Evolutionary conservation across 2,797 vertebrate species (phyloP).

Genomic region (Scomberomorus guttatus): DNA sequence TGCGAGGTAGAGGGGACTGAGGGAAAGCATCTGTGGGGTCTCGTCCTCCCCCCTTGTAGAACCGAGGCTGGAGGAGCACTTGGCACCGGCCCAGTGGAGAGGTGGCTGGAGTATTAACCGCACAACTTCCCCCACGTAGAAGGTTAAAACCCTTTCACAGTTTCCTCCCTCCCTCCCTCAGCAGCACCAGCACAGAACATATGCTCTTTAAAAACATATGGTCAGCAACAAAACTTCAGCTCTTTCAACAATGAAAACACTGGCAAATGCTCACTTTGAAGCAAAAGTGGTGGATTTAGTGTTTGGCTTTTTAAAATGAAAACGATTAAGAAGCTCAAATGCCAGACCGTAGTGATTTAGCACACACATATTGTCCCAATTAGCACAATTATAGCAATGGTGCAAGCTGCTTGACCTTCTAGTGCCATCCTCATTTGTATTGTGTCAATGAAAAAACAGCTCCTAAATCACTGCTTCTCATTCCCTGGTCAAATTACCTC

Average conservation of each 20-base stretch:
- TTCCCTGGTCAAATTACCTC: conserved; percentile 42
- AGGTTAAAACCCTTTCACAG: conserved; percentile 77
- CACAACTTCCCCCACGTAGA: conserved; percentile 69
- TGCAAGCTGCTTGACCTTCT: conserved; percentile 83
- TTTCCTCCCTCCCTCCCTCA: conserved; percentile 44
- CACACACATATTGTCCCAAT: conserved; percentile 82
- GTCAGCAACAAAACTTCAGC: conserved; percentile 61
- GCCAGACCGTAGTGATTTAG: conserved; percentile 69
- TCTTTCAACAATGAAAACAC: conserved; percentile 38
- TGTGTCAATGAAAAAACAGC: conserved; percentile 79
- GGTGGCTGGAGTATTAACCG: conserved; percentile 75
- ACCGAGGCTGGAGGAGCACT: conserved; percentile 61
- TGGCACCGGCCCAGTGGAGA: conserved; percentile 75
- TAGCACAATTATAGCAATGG: conserved; percentile 82
- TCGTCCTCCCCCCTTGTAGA: conserved; percentile 39
- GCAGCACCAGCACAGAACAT: conserved; percentile 66
- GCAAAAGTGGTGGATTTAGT: neutral
- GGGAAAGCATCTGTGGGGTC: conserved; percentile 73
- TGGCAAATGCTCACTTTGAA: conserved; percentile 40
- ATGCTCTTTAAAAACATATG: conserved; percentile 75
- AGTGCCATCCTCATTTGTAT: conserved; percentile 87
- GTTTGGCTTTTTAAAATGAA: conserved; percentile 28
- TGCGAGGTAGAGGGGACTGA: conserved; percentile 51
- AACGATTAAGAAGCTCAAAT: conserved; percentile 34
- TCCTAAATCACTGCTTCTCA: conserved; percentile 85